Percentiles rank a stretch among this genome's conserved stretches.
Conservation (phyloP, 2,113 vertebrate genomes). For the Hemiscyllium ocellatum region DNA sequence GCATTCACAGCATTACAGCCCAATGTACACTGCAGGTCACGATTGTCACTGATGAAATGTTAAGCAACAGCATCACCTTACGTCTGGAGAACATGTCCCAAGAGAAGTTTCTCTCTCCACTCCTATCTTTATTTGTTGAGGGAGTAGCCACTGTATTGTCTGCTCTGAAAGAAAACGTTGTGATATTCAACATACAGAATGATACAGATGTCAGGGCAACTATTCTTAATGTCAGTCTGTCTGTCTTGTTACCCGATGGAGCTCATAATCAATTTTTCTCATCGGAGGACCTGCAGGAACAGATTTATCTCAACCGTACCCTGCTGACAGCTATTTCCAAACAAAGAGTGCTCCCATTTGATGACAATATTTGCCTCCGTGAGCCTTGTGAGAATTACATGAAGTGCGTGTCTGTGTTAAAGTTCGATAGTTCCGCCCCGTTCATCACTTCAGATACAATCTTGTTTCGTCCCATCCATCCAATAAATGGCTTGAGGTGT, state of each 20-base stretch:
- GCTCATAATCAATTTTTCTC: constrained; percentile 64
- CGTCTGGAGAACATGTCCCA: constrained; percentile 86
- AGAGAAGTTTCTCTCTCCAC: constrained; percentile 81
- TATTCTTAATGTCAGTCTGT: constrained; percentile 92
- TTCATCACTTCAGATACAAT: constrained; percentile 85
- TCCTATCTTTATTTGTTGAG: constrained; percentile 80
- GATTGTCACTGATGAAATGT: constrained; percentile 92
- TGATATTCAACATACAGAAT: constrained; percentile 87
- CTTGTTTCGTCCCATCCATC: constrained; percentile 90
- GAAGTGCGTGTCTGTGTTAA: constrained; percentile 89
- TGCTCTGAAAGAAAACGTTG: constrained; percentile 68
- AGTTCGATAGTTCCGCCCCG: constrained; percentile 89
- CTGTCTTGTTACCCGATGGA: constrained; percentile 57
- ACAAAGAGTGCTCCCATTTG: constrained; percentile 87
- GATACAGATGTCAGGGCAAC: constrained; percentile 78
- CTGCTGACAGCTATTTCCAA: constrained; percentile 74
- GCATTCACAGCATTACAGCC: constrained; percentile 75
- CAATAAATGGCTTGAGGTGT: constrained; percentile 83
- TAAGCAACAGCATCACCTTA: constrained; percentile 91
- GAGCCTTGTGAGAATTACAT: constrained; percentile 97
- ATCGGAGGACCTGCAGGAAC: constrained; percentile 89
- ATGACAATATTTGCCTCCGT: constrained; percentile 90
- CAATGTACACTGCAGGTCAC: constrained; percentile 87
- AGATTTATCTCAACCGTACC: constrained; percentile 87
- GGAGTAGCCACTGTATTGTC: constrained; percentile 80